Evolutionary conservation across 2,113 vertebrate species (phyloP).

Genomic region (Hystrix cristata): DNA sequence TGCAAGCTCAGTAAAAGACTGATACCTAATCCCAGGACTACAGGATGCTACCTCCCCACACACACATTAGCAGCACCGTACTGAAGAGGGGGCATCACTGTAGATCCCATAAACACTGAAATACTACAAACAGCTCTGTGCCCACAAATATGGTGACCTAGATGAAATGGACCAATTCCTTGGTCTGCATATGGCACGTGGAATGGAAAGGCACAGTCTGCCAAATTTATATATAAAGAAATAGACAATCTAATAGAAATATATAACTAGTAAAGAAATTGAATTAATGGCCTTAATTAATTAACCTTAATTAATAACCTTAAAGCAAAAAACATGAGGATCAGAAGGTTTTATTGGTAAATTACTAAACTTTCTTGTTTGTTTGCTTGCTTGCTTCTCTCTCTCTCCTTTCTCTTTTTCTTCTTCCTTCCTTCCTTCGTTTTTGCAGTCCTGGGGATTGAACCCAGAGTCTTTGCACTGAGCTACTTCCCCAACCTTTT

Average conservation of each 20-base stretch:
- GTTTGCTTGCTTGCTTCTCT: background rate
- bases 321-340: background rate
- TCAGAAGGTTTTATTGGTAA: background rate
- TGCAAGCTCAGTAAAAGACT: background rate
- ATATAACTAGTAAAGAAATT: background rate
- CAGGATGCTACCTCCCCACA: background rate
- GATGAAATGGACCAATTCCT: background rate
- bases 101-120: background rate
- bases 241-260: background rate
- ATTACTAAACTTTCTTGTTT: background rate
- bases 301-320: background rate
- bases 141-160: background rate
- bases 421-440: background rate
- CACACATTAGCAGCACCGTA: background rate
- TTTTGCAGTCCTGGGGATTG: background rate
- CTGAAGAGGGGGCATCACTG: background rate
- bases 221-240: background rate
- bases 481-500: background rate
- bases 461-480: background rate
- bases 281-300: background rate
- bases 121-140: background rate
- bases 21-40: background rate
- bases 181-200: background rate
- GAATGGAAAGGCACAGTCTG: background rate
- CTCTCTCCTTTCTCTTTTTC: background rate